Conservation (phyloP, 2,797 vertebrate species). For the Sciurus vulgaris region DNA sequence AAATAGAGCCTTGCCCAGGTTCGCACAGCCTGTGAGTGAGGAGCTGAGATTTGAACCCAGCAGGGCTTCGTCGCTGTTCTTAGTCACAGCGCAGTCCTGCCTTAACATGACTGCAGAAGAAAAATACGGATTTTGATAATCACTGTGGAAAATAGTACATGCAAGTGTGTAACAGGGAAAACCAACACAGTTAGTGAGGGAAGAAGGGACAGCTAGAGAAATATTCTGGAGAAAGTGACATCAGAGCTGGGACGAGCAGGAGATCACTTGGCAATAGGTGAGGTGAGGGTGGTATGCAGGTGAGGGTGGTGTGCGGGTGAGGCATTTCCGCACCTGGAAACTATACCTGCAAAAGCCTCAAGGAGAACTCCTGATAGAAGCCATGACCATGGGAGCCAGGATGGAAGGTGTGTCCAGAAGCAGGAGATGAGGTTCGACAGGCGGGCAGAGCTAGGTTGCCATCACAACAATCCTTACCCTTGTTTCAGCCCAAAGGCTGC, state of each 20-base stretch:
- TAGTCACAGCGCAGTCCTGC: background rate
- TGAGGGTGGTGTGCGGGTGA: rapidly evolving
- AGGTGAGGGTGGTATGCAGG: background rate
- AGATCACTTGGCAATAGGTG: background rate
- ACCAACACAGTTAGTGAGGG: background rate
- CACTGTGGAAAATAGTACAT: background rate
- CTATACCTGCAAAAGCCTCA: background rate
- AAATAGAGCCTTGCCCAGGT: background rate
- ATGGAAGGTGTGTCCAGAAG: background rate
- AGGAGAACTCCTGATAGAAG: background rate
- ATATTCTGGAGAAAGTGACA: background rate
- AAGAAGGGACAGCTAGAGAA: background rate
- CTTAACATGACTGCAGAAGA: background rate
- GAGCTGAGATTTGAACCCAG: background rate
- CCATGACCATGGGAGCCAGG: rapidly evolving
- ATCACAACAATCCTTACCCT: background rate
- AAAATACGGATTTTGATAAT: background rate
- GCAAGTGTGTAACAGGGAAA: background rate
- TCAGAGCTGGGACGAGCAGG: background rate
- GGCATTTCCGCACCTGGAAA: background rate
- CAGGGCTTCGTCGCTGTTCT: background rate
- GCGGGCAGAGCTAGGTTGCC: background rate
- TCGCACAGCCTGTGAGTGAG: background rate
- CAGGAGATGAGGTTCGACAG: background rate
- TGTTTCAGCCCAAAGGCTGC: background rate